A percentile compares a stretch with the other conserved stretches of the same genome.
These are phyloP conservation scores for Micrasema longulum DNA, from an alignment of 1,140 invertebrate species.

Conservation along the genomic window DNA sequence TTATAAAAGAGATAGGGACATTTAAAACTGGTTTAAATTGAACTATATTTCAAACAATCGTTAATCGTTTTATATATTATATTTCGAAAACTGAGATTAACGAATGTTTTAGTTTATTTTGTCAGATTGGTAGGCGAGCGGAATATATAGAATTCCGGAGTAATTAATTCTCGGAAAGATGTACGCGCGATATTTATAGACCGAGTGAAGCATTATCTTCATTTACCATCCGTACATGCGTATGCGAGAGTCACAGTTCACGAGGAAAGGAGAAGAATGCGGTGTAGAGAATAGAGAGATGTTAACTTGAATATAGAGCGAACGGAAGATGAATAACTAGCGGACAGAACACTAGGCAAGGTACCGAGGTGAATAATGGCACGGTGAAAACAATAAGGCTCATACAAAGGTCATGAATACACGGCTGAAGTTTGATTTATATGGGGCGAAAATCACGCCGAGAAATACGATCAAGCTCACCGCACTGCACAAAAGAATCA, in stretches of 20 bases:
- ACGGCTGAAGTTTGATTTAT: conserved; percentile 15
- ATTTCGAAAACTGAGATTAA: no score
- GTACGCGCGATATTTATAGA: not conserved
- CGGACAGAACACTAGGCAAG: conserved; percentile 2
- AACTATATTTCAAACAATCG: no score
- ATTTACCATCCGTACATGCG: not conserved
- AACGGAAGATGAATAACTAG: conserved; percentile 28
- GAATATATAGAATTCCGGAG: no score
- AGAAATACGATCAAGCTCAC: not conserved
- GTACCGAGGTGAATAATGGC: conserved; percentile 26
- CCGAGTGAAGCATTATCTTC: not conserved
- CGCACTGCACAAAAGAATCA: not conserved
- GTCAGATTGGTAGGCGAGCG: no score
- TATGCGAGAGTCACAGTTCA: conserved; percentile 14
- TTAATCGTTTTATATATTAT: no score
- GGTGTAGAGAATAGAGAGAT: conserved; percentile 10
- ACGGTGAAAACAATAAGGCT: conserved; percentile 31
- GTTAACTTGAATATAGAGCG: conserved; percentile 20
- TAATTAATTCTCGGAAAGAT: no score
- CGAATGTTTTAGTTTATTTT: no score
- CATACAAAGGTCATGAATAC: conserved; percentile 35
- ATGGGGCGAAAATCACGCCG: conserved; percentile 24
- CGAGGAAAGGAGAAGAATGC: conserved; percentile 5
- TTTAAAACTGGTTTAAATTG: no score
- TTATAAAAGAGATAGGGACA: conserved; percentile 8